These are phyloP conservation scores for Prunella himalayana DNA, from an alignment of 2,113 vertebrate species.

Conservation along the genomic window DNA sequence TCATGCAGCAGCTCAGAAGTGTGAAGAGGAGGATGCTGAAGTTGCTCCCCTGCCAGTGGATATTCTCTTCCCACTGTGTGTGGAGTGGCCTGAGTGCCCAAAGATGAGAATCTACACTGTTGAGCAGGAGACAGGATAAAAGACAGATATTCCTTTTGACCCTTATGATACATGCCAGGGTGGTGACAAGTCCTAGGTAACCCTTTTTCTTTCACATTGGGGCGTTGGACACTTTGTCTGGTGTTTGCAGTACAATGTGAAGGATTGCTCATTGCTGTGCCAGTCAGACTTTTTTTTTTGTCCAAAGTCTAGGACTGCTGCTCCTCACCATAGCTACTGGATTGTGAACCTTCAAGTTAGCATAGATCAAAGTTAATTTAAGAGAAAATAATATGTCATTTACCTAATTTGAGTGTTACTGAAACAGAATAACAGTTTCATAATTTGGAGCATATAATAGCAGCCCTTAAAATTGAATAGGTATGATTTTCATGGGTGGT, in stretches of 20 bases:
- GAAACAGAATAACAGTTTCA: neutral
- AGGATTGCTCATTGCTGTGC: neutral
- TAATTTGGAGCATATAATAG: neutral
- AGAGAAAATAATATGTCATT: neutral
- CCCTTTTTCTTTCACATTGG: neutral
- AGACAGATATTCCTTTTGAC: neutral
- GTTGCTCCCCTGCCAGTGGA: neutral
- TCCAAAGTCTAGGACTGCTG: no score
- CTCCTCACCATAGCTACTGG: neutral
- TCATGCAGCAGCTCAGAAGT: neutral
- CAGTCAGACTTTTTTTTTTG: neutral
- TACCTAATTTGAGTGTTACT: neutral
- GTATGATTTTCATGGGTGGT: neutral
- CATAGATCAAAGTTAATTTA: neutral
- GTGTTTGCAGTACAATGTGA: neutral
- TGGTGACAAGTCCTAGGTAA: neutral
- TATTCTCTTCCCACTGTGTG: neutral
- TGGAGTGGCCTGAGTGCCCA: neutral
- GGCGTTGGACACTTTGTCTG: neutral
- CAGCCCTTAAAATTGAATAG: neutral
- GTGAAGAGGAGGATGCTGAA: neutral
- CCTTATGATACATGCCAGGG: neutral
- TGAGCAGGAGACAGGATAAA: neutral
- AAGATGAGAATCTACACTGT: neutral
- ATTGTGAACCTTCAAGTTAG: neutral